A percentile compares a stretch with the other conserved stretches of the same genome.
phyloP scores from a whole-genome alignment of 2,888 invertebrate genomes.

The Amphipoea lucens region DNA sequence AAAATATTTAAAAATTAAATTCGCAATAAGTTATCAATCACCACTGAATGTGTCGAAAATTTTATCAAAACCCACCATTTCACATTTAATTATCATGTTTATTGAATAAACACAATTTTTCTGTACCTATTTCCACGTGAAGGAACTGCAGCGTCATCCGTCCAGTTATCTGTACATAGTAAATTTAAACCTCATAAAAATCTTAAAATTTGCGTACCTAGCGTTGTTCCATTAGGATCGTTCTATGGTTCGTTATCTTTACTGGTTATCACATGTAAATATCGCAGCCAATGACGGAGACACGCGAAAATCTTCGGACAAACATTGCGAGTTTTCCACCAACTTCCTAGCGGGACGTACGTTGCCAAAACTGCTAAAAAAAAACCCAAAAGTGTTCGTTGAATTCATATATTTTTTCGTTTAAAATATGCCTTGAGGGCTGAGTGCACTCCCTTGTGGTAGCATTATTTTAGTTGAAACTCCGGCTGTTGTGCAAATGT shows the following conservation, averaged over 20 bases:
- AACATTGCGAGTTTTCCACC: conserved; percentile 62
- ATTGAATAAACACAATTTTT: conserved; percentile 32
- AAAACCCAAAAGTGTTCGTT: conserved; percentile 19
- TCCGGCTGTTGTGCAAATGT: conserved; percentile 46
- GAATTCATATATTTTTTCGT: background rate
- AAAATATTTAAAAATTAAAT: background rate
- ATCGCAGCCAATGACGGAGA: conserved; percentile 70
- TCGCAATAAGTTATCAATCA: background rate
- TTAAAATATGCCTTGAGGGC: conserved; percentile 52
- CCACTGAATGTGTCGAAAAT: background rate
- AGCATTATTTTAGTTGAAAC: conserved; percentile 26
- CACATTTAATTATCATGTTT: conserved; percentile 15
- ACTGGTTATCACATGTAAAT: conserved; percentile 79
- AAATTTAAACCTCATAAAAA: conserved; percentile 20
- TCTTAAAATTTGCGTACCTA: conserved; percentile 14
- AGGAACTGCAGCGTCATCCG: conserved; percentile 17
- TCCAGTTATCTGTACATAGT: conserved; percentile 32
- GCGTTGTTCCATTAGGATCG: conserved; percentile 55
- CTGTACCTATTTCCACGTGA: conserved; percentile 26
- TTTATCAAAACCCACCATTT: background rate
- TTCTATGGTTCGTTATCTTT: conserved; percentile 73
- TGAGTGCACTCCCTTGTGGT: conserved; percentile 36
- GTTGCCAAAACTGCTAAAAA: conserved; percentile 36
- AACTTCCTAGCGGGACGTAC: conserved; percentile 52
- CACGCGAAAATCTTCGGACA: conserved; percentile 70